Percentiles rank a stretch among this genome's conserved stretches.
These are phyloP conservation scores for Phaethornis superciliosus DNA, from an alignment of 2,113 vertebrate genomes.

Conservation along the genomic window DNA sequence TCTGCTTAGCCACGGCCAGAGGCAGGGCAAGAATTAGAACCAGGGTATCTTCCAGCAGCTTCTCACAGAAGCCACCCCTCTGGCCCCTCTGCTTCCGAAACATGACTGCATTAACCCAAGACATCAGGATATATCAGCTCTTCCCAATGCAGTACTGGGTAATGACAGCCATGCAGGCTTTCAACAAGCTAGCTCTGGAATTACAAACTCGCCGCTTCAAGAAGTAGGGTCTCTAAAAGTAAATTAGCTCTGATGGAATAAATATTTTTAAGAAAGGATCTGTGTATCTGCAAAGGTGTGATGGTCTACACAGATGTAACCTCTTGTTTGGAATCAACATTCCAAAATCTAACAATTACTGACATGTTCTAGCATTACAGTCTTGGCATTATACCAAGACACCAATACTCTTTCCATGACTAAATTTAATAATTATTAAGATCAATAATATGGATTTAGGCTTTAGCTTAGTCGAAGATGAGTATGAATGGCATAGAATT, in stretches of 20 bases:
- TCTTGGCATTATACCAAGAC: background rate
- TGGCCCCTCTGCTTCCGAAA: no score
- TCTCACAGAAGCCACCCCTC: no score
- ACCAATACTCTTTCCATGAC: background rate
- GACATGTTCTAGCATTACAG: background rate
- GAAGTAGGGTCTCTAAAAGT: background rate
- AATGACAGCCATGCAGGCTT: background rate
- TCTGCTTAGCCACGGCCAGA: no score
- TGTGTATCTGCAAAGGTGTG: background rate
- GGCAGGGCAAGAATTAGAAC: no score
- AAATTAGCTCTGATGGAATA: background rate
- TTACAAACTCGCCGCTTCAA: background rate
- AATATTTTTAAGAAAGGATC: background rate
- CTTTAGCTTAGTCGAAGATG: background rate
- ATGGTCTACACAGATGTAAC: background rate
- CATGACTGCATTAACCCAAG: no score
- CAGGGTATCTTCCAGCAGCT: no score
- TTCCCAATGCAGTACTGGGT: accelerated
- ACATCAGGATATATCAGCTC: background rate
- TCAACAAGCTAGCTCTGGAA: background rate
- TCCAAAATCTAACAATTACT: background rate
- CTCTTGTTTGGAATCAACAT: background rate
- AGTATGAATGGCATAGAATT: background rate
- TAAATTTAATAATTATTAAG: background rate
- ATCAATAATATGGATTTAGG: background rate